Evolutionary conservation across 2,888 invertebrate species (phyloP), one percentile per base, ranked within the genome.

Genomic region (Eumacrocentrus americanus): DNA sequence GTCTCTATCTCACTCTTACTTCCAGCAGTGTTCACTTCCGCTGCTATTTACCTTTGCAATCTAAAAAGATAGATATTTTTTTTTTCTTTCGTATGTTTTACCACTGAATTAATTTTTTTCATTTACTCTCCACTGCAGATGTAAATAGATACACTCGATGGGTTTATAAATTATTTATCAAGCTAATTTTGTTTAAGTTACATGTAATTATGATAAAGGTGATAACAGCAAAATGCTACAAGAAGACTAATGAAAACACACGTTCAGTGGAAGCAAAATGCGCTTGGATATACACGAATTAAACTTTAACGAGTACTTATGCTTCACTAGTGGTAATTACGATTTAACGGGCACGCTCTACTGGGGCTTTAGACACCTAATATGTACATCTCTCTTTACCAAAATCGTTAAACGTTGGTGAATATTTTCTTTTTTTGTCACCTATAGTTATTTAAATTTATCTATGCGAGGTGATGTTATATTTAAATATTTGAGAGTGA

Each of bases 1-100:
- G 70, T 71, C 66, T 66, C 70, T 68, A 71, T 69, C 66, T 64
- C 67, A 69, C 70, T 67, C 69, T 71, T 70, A 62, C 65, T 64
- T 69, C 65, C 66, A n/a, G n/a, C n/a, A n/a, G n/a, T n/a, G n/a
- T n/a, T n/a, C n/a, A 68, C 69, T 63, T 65, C 14, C 35, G 23
- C 48, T 58, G 22, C 37, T 47, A 23, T 57, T 29, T 22, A 46
- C 35, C 12, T 20, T 38, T 14, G 11, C 37, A 25, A 25, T 46
- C 14, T 46, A 2, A n/a, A 20, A 20, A 2, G 2, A 9, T 3
- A 11, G 11, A 44, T 44, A 3, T 11, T 52, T 48, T 50, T 50
- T 20, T 37, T 50, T 52, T 52, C 53, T 58, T 57, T 53, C 48
- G 48, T 20, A 42, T 44, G 42, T 59, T 56, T 35, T 38, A 40